phyloP scores from a whole-genome alignment of 2,113 vertebrate species.

The Alethe diademata region DNA sequence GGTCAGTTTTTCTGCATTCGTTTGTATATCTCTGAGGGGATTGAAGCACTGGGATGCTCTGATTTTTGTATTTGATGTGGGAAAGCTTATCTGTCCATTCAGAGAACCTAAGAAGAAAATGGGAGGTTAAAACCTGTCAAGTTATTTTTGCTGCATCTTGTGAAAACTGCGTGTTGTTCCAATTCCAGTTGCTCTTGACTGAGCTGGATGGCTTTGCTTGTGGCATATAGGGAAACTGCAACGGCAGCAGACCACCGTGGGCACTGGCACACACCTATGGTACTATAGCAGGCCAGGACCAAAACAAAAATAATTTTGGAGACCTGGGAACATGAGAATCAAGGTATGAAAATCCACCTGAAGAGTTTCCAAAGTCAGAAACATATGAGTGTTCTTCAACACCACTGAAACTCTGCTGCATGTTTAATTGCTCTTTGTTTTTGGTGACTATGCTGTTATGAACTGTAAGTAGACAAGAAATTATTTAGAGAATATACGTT shows the following conservation, averaged over 20 bases:
- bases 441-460: not conserved
- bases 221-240: not conserved
- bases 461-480: not conserved
- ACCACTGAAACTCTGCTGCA: not conserved
- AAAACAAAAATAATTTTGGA: not conserved
- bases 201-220: not conserved
- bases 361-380: not conserved
- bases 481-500: conserved; percentile 10
- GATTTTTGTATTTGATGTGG: not conserved
- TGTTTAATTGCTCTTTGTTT: not conserved
- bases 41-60: not conserved
- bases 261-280: not conserved
- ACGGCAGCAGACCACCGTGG: not conserved
- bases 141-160: not conserved
- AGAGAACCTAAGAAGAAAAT: not conserved
- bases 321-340: not conserved
- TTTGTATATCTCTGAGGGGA: not conserved
- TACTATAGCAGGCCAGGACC: rapidly evolving
- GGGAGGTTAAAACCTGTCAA: not conserved
- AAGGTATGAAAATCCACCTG: not conserved
- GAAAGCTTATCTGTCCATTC: not conserved
- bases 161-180: not conserved
- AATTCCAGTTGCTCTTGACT: not conserved
- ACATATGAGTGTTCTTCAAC: rapidly evolving
- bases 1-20: not conserved